Conservation (phyloP, 2,888 invertebrate genomes). For the Oeneis ivallda region DNA sequence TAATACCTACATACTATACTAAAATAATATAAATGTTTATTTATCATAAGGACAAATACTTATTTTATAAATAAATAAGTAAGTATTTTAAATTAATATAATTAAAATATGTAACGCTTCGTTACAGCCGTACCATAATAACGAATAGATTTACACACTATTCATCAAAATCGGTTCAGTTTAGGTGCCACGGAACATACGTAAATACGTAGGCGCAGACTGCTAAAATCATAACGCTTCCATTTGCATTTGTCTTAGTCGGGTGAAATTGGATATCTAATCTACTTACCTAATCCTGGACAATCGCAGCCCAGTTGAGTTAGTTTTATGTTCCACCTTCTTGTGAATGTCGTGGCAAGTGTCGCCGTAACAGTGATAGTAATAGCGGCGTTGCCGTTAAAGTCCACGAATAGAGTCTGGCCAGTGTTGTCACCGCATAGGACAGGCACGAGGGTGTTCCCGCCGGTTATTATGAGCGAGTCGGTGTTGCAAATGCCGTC, state of each 20-base stretch:
- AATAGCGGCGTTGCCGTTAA: conserved; percentile 85
- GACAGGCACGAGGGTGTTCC: conserved; percentile 84
- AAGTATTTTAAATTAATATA: no score
- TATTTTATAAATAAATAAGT: no score
- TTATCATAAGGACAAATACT: no score
- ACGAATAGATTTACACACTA: no score
- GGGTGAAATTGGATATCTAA: not conserved
- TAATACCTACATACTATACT: no score
- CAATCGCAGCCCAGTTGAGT: conserved; percentile 88
- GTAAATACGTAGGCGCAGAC: no score
- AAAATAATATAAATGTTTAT: no score
- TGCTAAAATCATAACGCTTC: not conserved
- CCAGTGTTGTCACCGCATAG: conserved; percentile 92
- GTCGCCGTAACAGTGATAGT: conserved; percentile 86
- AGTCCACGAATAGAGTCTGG: conserved; percentile 89
- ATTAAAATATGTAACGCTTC: no score
- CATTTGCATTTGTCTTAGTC: not conserved
- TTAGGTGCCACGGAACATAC: no score
- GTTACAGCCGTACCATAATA: no score
- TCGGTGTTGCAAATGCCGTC: conserved; percentile 88
- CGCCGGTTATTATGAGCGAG: conserved; percentile 86
- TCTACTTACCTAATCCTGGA: conserved; percentile 81
- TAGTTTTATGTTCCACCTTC: conserved; percentile 89
- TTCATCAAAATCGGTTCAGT: no score
- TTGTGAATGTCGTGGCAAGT: conserved; percentile 79